phyloP scores from a whole-genome alignment of 2,797 vertebrate species.

The Hydrolagus colliei region DNA sequence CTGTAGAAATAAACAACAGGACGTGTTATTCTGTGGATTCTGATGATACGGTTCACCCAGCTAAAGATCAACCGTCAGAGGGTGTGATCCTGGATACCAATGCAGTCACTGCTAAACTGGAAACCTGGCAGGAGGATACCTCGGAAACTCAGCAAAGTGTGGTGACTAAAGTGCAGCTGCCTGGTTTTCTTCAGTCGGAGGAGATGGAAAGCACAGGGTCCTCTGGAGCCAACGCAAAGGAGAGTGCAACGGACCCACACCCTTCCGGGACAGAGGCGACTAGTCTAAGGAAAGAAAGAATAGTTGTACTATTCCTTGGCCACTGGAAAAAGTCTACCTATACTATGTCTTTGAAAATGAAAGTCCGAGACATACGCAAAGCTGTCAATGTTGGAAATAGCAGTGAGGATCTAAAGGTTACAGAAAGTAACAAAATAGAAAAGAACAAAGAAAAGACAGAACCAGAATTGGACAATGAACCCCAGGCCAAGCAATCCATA shows the following conservation, averaged over 20 bases:
- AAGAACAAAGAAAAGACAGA: constrained; percentile 34
- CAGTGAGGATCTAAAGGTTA: constrained; percentile 15
- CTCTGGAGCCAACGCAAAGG: constrained; percentile 62
- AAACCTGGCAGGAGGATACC: background rate
- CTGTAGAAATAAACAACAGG: background rate
- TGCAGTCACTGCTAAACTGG: background rate
- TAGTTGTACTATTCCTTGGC: constrained; percentile 79
- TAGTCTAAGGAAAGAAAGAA: constrained; percentile 80
- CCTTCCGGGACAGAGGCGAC: constrained; percentile 54
- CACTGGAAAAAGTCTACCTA: constrained; percentile 89
- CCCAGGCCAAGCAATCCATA: constrained; percentile 46
- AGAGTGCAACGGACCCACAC: constrained; percentile 44
- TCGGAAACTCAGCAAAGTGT: constrained; percentile 23
- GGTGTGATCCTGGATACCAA: constrained; percentile 19
- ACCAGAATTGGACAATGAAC: constrained; percentile 34
- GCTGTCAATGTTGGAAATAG: background rate
- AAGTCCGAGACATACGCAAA: constrained; percentile 40
- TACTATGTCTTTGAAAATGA: constrained; percentile 53
- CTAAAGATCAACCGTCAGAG: constrained; percentile 36
- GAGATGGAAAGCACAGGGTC: constrained; percentile 60
- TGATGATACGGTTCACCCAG: background rate
- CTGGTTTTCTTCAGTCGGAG: background rate
- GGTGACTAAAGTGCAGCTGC: constrained; percentile 34
- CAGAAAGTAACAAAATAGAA: constrained; percentile 30
- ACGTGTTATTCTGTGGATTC: background rate